Evolutionary conservation across 2,888 invertebrate genomes (phyloP).

Genomic region (Isotomurus palustris): DNA sequence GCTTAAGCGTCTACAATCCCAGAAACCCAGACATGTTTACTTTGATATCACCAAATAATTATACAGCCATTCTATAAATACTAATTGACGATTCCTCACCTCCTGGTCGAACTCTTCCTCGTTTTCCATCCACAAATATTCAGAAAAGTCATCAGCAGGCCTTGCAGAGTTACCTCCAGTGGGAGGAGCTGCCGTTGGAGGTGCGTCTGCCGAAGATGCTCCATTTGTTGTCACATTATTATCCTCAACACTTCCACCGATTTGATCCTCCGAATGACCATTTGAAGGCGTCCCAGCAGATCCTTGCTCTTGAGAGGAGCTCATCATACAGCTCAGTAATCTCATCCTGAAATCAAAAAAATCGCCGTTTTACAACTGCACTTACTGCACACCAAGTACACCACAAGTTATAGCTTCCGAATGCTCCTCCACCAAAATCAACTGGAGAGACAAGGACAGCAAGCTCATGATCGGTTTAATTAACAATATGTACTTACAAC

Average conservation of each 20-base stretch:
- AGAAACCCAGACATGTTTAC: not conserved
- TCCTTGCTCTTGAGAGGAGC: constrained; percentile 12
- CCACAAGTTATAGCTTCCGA: no score
- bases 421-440: no score
- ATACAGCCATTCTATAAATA: not conserved
- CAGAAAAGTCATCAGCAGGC: constrained; percentile 67
- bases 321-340: constrained; percentile 12
- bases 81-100: constrained; percentile 53
- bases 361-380: no score
- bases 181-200: not conserved
- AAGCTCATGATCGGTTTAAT: no score
- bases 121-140: constrained; percentile 93
- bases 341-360: constrained; percentile 20
- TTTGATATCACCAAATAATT: not conserved
- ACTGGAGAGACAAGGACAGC: no score
- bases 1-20: constrained; percentile 67
- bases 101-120: constrained; percentile 89
- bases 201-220: not conserved
- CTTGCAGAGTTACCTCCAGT: not conserved
- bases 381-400: no score
- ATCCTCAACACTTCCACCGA: not conserved
- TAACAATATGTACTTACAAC: no score
- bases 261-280: not conserved
- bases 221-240: not conserved
- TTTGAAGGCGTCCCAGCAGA: not conserved